Evolutionary conservation across 2,113 vertebrate genomes (phyloP).

Genomic region (Acrocephalus arundinaceus): DNA sequence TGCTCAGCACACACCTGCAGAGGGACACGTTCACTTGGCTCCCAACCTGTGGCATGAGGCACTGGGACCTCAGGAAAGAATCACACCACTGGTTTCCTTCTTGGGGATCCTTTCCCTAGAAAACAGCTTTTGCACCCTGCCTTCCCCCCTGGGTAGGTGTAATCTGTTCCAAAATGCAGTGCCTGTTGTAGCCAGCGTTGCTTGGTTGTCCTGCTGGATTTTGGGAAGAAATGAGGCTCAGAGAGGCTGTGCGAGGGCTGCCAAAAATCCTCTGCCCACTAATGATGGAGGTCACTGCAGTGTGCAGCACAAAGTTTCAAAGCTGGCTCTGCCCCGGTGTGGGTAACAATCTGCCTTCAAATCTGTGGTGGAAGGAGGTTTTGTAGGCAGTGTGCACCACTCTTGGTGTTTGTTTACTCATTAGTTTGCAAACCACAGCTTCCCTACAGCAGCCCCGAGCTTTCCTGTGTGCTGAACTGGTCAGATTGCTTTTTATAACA

Average conservation of each 20-base stretch:
- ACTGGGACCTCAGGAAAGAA: neutral
- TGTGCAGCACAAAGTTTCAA: neutral
- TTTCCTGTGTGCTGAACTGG: neutral
- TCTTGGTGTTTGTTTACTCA: neutral
- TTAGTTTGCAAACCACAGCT: neutral
- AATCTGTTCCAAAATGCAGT: neutral
- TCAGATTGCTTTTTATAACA: slow-evolving; percentile 2
- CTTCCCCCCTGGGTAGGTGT: too few relatives aligned
- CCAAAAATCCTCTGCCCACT: neutral
- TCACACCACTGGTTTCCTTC: neutral
- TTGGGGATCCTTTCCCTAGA: neutral
- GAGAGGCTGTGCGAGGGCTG: neutral
- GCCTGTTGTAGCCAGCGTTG: neutral
- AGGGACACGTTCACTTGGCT: accelerated
- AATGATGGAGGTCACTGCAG: neutral
- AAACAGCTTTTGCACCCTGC: neutral
- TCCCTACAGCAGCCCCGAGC: neutral
- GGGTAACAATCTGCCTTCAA: neutral
- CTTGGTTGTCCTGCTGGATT: neutral
- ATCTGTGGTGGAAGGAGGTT: neutral
- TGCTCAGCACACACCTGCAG: neutral
- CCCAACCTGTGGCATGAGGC: accelerated
- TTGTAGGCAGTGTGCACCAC: neutral
- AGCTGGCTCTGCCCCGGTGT: neutral
- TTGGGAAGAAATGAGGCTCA: neutral